Base-by-base conservation (phyloP, 2,888 invertebrate genomes). In the Pterostichus madidus region DNA sequence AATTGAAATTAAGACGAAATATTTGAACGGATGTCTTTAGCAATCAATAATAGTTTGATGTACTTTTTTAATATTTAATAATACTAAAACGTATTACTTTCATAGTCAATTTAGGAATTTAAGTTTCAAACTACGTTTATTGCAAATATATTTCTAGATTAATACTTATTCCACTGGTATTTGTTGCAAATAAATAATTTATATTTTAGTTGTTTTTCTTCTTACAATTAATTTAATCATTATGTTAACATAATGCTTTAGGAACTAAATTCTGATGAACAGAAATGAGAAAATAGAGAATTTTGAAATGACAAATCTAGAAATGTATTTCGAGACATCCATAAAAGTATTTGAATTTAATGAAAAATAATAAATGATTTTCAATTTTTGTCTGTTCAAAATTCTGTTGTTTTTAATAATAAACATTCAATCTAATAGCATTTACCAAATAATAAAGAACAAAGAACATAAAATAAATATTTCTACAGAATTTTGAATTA, bases 71-170 rank as follows among this genome's bases (percentile, higher is more conserved):
- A 49, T 5, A 78, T 15, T 39, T 5, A 13, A 80, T 71, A 80
- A 80, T 80, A 80, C 80, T 80, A 80, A 52, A 80, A 80, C 80
- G 80, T 80, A 80, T 80, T 75, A 75, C 13, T 32, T 71, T 11
- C 24, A 24, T 24, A 59, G 49, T 59, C 24, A 59, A 59, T 59
- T 59, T 59, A 13, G 59, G 49, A 49, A 49, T 68, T 68, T 24
- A 24, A 24, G 24, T 24, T 24, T 24, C 15, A n/a, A 32, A 64
- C 17, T 39, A 49, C 10, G 7, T 53, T 35, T 59, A 73, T 78
- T 44, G 49, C 10, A 71, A 53, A 39, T 71, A 80, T 80, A 73
- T 53, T 80, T 80, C 80, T 53, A 80, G 32, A 46, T 61, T 78
- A 24, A 24, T 24, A 1, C 3, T 24, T 24, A 24, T 24, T 24